A percentile compares a stretch with the other conserved stretches of the same genome.
Evolutionary conservation across 2,888 invertebrate genomes (phyloP).

Genomic region (Uropetala carovei): DNA sequence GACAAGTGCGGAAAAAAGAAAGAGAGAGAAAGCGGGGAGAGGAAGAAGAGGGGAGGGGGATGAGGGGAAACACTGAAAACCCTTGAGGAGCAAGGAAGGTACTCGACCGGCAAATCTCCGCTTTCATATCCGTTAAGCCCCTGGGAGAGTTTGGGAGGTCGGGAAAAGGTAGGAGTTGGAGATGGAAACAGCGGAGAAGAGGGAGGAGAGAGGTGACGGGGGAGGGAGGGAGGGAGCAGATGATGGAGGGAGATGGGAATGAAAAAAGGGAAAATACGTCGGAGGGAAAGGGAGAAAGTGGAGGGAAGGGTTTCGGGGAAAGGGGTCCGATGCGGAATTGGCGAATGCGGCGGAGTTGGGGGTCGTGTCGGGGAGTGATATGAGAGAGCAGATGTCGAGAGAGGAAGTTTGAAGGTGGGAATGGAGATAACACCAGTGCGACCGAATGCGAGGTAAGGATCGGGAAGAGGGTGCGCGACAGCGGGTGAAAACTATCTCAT

Average conservation of each 20-base stretch:
- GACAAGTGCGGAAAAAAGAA: too few species aligned
- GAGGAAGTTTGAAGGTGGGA: neutral
- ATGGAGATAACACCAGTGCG: neutral
- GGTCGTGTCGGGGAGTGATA: neutral
- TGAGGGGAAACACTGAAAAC: neutral
- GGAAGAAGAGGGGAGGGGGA: too few species aligned
- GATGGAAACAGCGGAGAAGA: neutral
- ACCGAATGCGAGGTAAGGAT: neutral
- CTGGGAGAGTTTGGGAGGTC: neutral
- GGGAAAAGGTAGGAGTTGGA: neutral
- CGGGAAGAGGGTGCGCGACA: neutral
- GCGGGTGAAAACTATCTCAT: too few species aligned
- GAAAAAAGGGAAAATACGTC: too few species aligned
- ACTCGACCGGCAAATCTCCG: conserved; percentile 18
- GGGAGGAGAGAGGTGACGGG: neutral
- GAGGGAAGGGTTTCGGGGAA: too few species aligned
- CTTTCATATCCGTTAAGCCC: conserved; percentile 22
- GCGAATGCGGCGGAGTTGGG: neutral
- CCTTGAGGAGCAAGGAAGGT: conserved; percentile 17
- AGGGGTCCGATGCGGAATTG: neutral
- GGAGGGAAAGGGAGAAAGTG: too few species aligned
- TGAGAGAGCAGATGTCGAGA: neutral
- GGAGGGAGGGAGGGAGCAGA: too few species aligned
- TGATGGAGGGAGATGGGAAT: too few species aligned
- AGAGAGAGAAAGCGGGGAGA: too few species aligned